Conservation (phyloP, 2,888 invertebrate species). For the Herminia tarsipennalis region DNA sequence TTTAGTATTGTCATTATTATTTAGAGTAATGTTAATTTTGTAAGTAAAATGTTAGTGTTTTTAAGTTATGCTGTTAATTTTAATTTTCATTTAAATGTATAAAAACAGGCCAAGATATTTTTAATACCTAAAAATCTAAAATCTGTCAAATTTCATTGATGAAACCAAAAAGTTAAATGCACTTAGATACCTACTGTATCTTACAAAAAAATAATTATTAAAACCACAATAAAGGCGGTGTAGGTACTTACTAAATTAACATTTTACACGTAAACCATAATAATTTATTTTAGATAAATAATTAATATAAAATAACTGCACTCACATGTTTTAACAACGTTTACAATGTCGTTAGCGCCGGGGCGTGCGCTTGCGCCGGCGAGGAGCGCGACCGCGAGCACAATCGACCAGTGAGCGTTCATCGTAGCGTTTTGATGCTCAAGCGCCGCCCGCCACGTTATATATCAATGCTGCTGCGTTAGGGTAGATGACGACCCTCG, state of each 20-base stretch:
- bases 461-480: constrained; percentile 52
- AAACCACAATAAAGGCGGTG: too few relatives aligned
- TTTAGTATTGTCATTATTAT: too few relatives aligned
- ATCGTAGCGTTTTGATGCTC: constrained; percentile 44
- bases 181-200: too few relatives aligned
- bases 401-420: constrained; percentile 47
- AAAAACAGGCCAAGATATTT: too few relatives aligned
- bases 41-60: too few relatives aligned
- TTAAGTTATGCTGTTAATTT: too few relatives aligned
- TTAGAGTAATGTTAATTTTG: too few relatives aligned
- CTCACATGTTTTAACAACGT: constrained; percentile 37
- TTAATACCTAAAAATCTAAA: too few relatives aligned
- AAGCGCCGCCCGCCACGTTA: constrained; percentile 36
- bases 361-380: constrained; percentile 44
- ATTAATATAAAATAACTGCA: constrained; percentile 1
- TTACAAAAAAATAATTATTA: too few relatives aligned
- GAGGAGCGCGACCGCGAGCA: constrained; percentile 47
- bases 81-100: too few relatives aligned
- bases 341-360: constrained; percentile 40
- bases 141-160: neutral
- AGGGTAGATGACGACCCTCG: too few relatives aligned
- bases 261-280: neutral
- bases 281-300: neutral
- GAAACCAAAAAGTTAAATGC: neutral
- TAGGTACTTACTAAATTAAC: too few relatives aligned